These are phyloP conservation scores for Cremastinae sp. DNA, from an alignment of 2,888 invertebrate species.

Conservation along the genomic window DNA sequence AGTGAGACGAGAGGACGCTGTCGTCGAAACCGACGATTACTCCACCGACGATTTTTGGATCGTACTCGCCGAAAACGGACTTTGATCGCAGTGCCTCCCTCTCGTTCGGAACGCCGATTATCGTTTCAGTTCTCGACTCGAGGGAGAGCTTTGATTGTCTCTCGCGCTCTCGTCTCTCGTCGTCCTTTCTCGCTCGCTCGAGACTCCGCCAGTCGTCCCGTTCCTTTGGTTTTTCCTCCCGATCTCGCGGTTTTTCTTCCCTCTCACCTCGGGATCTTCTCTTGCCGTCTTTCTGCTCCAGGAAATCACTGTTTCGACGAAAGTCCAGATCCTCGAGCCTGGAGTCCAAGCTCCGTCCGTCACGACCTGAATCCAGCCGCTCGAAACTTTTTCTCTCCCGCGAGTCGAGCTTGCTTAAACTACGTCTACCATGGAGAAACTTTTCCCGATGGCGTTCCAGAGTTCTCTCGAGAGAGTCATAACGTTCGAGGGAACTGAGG, in stretches of 20 bases:
- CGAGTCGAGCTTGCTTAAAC: slow-evolving; percentile 67
- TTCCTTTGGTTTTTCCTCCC: slow-evolving; percentile 74
- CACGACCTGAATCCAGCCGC: slow-evolving; percentile 63
- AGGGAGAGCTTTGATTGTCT: slow-evolving; percentile 70
- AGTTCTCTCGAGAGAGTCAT: background rate
- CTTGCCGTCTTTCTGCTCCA: slow-evolving; percentile 64
- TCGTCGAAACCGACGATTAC: slow-evolving; percentile 77
- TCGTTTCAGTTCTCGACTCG: slow-evolving; percentile 72
- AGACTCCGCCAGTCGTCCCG: slow-evolving; percentile 77
- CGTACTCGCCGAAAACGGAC: slow-evolving; percentile 83
- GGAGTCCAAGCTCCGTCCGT: slow-evolving; percentile 70
- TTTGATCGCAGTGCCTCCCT: slow-evolving; percentile 76
- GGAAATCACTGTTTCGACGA: slow-evolving; percentile 64
- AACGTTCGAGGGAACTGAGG: slow-evolving; percentile 68
- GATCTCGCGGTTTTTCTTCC: slow-evolving; percentile 63
- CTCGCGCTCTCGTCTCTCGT: slow-evolving; percentile 74
- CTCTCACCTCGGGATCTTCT: slow-evolving; percentile 32
- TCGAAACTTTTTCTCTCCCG: slow-evolving; percentile 69
- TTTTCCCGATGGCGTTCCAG: slow-evolving; percentile 47
- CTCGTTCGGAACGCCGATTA: slow-evolving; percentile 69
- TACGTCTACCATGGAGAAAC: slow-evolving; percentile 64
- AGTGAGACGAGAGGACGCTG: slow-evolving; percentile 78
- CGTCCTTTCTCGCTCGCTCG: slow-evolving; percentile 75
- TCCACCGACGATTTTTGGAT: slow-evolving; percentile 83
- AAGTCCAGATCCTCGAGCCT: slow-evolving; percentile 62